Percentiles rank a stretch among this genome's conserved stretches.
Conservation (phyloP, 2,888 invertebrate species). For the Tetranychus piercei region DNA sequence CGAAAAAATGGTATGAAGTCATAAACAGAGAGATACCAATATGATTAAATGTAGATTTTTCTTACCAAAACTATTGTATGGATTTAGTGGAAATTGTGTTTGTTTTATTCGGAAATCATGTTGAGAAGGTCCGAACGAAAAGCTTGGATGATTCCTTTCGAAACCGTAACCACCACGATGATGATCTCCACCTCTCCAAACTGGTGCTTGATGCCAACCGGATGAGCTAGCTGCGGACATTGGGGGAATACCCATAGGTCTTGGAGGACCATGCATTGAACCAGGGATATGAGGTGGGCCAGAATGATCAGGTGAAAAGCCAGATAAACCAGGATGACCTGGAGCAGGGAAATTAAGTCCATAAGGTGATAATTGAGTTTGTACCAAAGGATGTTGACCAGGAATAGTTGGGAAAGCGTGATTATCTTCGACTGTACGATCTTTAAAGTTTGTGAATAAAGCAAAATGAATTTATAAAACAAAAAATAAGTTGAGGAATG, state of each 20-base stretch:
- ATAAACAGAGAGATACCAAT: neutral
- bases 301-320: neutral
- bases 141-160: constrained; percentile 3
- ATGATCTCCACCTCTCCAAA: constrained; percentile 15
- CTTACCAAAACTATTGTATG: neutral
- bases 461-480: no score
- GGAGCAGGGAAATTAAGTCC: neutral
- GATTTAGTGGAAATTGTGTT: neutral
- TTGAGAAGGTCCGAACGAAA: neutral
- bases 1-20: neutral
- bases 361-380: neutral
- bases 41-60: neutral
- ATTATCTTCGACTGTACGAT: neutral
- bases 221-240: neutral
- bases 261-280: neutral
- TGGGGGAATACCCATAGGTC: neutral
- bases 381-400: neutral
- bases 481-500: no score
- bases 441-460: neutral
- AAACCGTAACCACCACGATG: constrained; percentile 20
- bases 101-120: neutral
- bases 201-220: neutral
- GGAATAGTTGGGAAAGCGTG: neutral
- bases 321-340: neutral
- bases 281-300: neutral